Conservation (phyloP, 2,113 vertebrate genomes). For the Thinocorus orbignyianus region DNA sequence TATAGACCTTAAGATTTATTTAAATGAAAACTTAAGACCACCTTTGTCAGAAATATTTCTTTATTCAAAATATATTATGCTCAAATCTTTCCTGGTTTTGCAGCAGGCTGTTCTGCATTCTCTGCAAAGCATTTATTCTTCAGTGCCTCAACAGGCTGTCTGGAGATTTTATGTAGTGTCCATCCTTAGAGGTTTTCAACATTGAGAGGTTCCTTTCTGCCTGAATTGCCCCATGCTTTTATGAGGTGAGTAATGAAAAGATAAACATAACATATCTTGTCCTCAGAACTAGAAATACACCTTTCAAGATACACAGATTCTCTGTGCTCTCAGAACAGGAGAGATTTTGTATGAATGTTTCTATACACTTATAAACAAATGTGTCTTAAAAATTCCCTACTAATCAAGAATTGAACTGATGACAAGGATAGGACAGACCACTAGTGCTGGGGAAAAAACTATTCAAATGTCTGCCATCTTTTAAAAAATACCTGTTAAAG, state of each 20-base stretch:
- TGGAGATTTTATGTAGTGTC: background rate
- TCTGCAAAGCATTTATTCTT: background rate
- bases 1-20: background rate
- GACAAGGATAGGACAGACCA: background rate
- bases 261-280: background rate
- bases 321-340: background rate
- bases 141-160: background rate
- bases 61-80: background rate
- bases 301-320: background rate
- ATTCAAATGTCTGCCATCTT: background rate
- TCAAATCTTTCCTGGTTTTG: background rate
- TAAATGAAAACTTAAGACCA: background rate
- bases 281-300: background rate
- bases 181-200: background rate
- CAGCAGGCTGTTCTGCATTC: background rate
- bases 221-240: background rate
- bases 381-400: background rate
- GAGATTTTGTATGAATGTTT: background rate
- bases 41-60: background rate
- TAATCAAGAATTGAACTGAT: background rate
- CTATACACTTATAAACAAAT: background rate
- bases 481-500: background rate
- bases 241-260: background rate
- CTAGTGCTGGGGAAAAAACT: background rate
- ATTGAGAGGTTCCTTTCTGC: background rate